Evolutionary conservation across 2,797 vertebrate species (phyloP).

Genomic region (Karalla daura): DNA sequence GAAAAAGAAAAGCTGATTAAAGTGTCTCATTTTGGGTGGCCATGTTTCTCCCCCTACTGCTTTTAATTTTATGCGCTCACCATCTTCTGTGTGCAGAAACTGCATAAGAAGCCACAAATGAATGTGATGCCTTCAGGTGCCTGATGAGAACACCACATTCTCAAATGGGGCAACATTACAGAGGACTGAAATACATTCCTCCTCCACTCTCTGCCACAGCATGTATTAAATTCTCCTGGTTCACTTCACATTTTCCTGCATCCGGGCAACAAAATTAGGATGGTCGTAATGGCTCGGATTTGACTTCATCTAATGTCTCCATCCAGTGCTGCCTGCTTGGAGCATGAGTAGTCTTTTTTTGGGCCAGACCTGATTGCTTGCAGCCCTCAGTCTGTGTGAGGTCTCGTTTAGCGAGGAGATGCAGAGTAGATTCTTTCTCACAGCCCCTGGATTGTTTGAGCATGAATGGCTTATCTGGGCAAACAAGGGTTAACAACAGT

Average conservation of each 20-base stretch:
- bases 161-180: slow-evolving; percentile 2
- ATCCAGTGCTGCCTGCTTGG: background rate
- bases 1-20: background rate
- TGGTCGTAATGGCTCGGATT: slow-evolving; percentile 30
- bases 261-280: background rate
- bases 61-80: slow-evolving; percentile 39
- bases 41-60: slow-evolving; percentile 9
- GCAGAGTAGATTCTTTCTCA: slow-evolving; percentile 46
- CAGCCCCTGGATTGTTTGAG: slow-evolving; percentile 52
- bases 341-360: slow-evolving; percentile 29
- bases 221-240: background rate
- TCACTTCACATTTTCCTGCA: background rate
- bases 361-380: slow-evolving; percentile 34
- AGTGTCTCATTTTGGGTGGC: background rate
- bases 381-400: slow-evolving; percentile 41
- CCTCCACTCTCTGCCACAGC: no score
- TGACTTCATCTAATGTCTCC: slow-evolving; percentile 21
- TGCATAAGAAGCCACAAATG: slow-evolving; percentile 9
- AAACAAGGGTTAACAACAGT: slow-evolving; percentile 76
- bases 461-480: slow-evolving; percentile 61
- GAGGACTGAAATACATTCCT: background rate
- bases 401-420: slow-evolving; percentile 17
- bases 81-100: slow-evolving; percentile 34
- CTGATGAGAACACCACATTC: slow-evolving; percentile 15
- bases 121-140: slow-evolving; percentile 29